These are phyloP conservation scores for Psettodes erumei DNA, from an alignment of 2,113 vertebrate genomes.

Conservation along the genomic window DNA sequence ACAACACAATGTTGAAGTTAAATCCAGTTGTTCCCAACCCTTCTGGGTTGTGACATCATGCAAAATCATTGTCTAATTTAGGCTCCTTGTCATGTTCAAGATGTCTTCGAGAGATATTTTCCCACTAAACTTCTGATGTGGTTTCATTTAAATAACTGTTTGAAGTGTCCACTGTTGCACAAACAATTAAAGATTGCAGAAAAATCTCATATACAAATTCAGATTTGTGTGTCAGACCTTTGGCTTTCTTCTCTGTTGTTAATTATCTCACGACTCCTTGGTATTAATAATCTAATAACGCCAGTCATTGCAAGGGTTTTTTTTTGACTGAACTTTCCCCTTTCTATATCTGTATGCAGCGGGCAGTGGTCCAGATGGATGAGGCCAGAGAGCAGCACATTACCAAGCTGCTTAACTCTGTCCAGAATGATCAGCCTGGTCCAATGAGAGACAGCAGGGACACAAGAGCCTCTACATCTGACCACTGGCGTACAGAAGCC, in stretches of 20 bases:
- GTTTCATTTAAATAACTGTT: background rate
- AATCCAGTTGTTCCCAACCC: background rate
- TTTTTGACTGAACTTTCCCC: background rate
- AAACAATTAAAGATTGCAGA: too few species aligned
- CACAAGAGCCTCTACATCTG: slow-evolving; percentile 75
- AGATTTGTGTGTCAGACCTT: background rate
- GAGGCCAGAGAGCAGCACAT: slow-evolving; percentile 94
- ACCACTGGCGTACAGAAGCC: slow-evolving; percentile 41
- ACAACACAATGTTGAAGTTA: background rate
- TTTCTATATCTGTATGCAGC: slow-evolving; percentile 75
- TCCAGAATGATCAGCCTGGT: slow-evolving; percentile 79
- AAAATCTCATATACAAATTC: too few species aligned
- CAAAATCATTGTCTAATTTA: background rate
- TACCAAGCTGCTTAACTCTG: slow-evolving; percentile 89
- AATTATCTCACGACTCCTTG: background rate
- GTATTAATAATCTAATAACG: too few species aligned
- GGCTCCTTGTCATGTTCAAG: background rate
- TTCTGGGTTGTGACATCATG: background rate
- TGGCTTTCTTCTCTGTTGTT: background rate
- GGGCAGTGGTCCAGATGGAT: slow-evolving; percentile 96
- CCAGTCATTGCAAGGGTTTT: too few species aligned
- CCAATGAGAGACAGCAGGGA: slow-evolving; percentile 76
- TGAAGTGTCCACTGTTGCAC: too few species aligned
- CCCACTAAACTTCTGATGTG: background rate
- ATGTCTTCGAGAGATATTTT: background rate